phyloP scores from a whole-genome alignment of 2,797 vertebrate genomes.

The Typhlichthys eigenmanni region DNA sequence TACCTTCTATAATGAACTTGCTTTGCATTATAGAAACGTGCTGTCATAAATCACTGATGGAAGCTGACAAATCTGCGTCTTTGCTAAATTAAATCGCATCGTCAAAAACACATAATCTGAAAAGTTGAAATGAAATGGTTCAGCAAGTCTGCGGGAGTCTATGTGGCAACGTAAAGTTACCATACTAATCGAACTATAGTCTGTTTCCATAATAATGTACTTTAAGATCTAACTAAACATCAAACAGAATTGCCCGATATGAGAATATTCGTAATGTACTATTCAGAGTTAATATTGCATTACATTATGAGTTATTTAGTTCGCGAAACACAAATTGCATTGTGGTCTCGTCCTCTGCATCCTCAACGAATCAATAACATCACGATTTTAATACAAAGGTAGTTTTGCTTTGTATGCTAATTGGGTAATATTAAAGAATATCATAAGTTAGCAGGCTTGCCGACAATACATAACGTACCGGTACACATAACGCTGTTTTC shows the following conservation, averaged over 20 bases:
- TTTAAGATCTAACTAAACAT: no score
- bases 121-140: no score
- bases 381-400: neutral
- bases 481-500: constrained; percentile 32
- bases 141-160: no score
- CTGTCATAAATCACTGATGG: constrained; percentile 8
- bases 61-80: no score
- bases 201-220: no score
- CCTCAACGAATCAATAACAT: constrained; percentile 3
- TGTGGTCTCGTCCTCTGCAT: neutral
- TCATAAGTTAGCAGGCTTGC: constrained; percentile 42
- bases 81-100: no score
- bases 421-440: no score
- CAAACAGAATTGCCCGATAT: neutral
- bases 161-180: no score
- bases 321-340: neutral
- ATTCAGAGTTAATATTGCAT: neutral
- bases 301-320: constrained; percentile 3
- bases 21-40: constrained; percentile 23
- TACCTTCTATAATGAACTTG: constrained; percentile 43
- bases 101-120: no score
- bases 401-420: no score
- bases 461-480: constrained; percentile 25
- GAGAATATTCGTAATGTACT: neutral
- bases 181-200: no score